Base-by-base conservation (phyloP, 2,113 vertebrate species). In the Tor tambroides region DNA sequence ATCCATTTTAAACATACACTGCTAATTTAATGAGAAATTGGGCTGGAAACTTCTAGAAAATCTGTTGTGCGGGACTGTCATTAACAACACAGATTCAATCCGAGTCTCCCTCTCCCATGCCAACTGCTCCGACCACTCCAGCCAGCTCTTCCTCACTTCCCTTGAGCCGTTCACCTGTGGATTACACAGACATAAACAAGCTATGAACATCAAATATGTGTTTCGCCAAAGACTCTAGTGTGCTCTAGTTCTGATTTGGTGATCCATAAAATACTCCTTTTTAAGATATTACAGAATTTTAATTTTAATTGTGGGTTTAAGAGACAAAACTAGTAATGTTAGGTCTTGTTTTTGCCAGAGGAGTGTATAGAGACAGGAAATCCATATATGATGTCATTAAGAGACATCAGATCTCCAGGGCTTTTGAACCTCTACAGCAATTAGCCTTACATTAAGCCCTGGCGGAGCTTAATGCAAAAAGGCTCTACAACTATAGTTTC, bases 61-160 rank as follows among this genome's bases (percentile, higher is more conserved):
- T 76, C 14, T 26, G 15, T 56, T 43, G 63, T 32, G 80, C n/a
- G 51, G n/a, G 26, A 49, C 43, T 21, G 30, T 19, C n/a, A 3
- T 32, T 69, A 19, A 85, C 28, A 30, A 12, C 12, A 43, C 43
- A 21, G 43, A 41, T 80, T 98, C 94, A 99, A 76, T 99, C 98
- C 0, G 97, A 98, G 87, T 98, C 97, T 1, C 91, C 94, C 0
- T 96, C 93, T 1, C 96, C 96, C 69, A 91, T 92, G 83, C 92
- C 93, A 0, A 94, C 90, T 0, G 95, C 95, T 75, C 93, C 95
- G 0, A 98, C 96, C 0, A 93, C 97, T 0, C 80, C 91, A 0
- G 96, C 97, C 92, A 99, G 89, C 89, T 95, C 96, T 67, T 94
- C 96, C 90, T 98, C 98, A 46, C 96, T 97, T 91, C 97, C 97